A percentile compares a stretch with the other conserved stretches of the same genome.
These are phyloP conservation scores for Gulo gulo DNA, from an alignment of 2,113 vertebrate species.

Conservation along the genomic window DNA sequence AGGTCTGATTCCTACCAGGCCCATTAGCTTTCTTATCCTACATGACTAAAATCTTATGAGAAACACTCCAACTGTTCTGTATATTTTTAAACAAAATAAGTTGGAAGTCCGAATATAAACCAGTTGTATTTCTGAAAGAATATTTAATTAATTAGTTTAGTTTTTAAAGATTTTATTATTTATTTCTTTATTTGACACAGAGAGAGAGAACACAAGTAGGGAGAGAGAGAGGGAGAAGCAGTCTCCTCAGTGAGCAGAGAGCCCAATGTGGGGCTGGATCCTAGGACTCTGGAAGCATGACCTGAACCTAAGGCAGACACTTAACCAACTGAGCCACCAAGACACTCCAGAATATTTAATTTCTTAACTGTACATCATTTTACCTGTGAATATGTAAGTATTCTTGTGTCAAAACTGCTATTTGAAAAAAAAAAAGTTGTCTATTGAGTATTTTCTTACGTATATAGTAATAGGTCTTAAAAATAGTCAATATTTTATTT, in stretches of 20 bases:
- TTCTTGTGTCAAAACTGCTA: not conserved
- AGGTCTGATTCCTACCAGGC: not conserved
- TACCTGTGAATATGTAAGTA: not conserved
- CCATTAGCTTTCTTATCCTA: not conserved
- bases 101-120: not conserved
- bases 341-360: not conserved
- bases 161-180: not conserved
- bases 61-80: not conserved
- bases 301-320: not conserved
- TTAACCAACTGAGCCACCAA: not conserved
- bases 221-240: not conserved
- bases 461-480: not conserved
- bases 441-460: not conserved
- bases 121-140: not conserved
- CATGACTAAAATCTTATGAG: not conserved
- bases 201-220: not conserved
- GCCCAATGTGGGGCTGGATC: not conserved
- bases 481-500: conserved; percentile 1
- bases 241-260: not conserved
- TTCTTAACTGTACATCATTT: not conserved
- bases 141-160: not conserved
- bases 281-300: not conserved
- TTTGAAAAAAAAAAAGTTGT: not conserved
- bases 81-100: not conserved
- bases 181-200: not conserved